phyloP scores from a whole-genome alignment of 2,113 vertebrate genomes.

The Perognathus longimembris region DNA sequence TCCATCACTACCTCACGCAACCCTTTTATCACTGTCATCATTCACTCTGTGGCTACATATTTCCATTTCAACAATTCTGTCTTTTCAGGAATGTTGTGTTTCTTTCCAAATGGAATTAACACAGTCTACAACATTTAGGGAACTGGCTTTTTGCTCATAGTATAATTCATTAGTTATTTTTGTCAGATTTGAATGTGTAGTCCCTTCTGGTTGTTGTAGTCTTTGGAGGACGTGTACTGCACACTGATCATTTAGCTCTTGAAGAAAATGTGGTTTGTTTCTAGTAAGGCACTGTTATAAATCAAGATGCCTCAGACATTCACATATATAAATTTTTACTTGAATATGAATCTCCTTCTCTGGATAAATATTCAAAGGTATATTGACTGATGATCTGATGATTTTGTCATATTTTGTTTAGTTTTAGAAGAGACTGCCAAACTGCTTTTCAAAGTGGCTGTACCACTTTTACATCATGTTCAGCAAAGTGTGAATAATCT shows the following conservation, averaged over 20 bases:
- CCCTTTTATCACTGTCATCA: too few relatives aligned
- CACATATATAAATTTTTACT: neutral
- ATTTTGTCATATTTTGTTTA: neutral
- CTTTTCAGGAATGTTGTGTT: neutral
- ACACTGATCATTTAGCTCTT: neutral
- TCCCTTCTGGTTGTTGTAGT: neutral
- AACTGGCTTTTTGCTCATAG: neutral
- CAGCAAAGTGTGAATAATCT: neutral
- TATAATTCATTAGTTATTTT: constrained; percentile 8
- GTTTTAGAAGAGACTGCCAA: neutral
- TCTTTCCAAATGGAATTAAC: neutral
- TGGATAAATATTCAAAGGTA: neutral
- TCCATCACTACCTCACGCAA: neutral
- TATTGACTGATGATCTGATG: neutral
- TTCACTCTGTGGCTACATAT: neutral
- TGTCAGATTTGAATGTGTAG: neutral
- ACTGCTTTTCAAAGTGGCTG: neutral
- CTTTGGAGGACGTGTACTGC: neutral
- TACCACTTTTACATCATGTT: neutral
- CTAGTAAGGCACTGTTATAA: neutral
- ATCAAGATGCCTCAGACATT: neutral
- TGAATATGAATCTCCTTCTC: neutral
- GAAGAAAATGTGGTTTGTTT: neutral
- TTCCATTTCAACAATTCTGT: neutral
- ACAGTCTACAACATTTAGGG: neutral